Evolutionary conservation across 2,888 invertebrate species (phyloP), one percentile per base, ranked within the genome.

Genomic region (Erebia ligea): DNA sequence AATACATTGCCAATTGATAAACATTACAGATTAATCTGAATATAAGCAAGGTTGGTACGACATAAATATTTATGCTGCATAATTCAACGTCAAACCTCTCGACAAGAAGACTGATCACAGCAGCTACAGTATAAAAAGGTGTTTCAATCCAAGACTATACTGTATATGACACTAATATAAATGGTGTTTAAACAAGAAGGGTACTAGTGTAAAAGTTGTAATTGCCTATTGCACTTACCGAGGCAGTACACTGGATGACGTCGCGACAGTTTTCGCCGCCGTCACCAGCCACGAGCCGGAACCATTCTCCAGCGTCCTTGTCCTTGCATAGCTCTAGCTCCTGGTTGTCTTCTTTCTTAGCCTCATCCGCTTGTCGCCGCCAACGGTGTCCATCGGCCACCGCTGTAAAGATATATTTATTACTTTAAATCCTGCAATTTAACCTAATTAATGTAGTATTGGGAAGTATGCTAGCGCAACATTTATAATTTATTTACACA

Each of bases 281-380:
- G 81, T 98, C 98, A 81, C 97, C 97, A 75, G 97, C 96, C 74
- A 97, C 97, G 85, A 98, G 94, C 84, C 98, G 96, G 94, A 98
- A 98, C 98, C 98, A 98, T 93, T 98, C 98, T 76, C 98, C 98
- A 67, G 98, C 98, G 92, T 98, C 98, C 94, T 98, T 98, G 94
- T 97, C 97, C 94, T 97, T 97, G 94, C 98, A 98, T 80, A 98
- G 95, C 90, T 98, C 98, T 85, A 94, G 95, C 90, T 98, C 98
- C 90, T 97, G 96, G 88, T 96, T 97, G 82, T 98, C 98, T 82
- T 97, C 97, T 92, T 97, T 97, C 92, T 97, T 97, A 78, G 84
- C 82, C 67, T 95, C 95, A 75, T 96, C 95, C 95, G 96, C 95
- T 86, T 96, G 96, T 82, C 96, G 94, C 90, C 95, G 94, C 82